Conservation (phyloP, 2,888 invertebrate species). For the Pimpla rufipes region DNA sequence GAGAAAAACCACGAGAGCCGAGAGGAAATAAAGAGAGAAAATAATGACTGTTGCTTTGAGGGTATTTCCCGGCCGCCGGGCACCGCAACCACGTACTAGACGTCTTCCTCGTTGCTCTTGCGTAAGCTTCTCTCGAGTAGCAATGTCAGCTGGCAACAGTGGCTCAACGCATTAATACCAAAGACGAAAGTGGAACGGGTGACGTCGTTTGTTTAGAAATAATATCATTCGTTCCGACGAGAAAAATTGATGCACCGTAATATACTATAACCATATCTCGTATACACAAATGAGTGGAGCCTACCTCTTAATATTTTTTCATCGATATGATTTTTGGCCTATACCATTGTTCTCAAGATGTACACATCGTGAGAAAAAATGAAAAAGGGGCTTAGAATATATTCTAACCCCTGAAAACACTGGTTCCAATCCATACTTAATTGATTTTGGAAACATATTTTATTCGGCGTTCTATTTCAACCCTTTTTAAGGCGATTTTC, state of each 20-base stretch:
- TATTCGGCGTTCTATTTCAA: too few species aligned
- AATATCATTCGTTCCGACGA: not conserved
- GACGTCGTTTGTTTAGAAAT: not conserved
- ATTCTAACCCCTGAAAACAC: too few species aligned
- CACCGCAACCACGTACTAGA: slow-evolving; percentile 14
- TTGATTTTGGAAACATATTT: too few species aligned
- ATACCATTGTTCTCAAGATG: too few species aligned
- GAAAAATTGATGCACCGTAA: not conserved
- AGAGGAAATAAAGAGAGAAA: slow-evolving; percentile 28
- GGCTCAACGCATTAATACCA: not conserved
- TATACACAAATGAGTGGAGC: too few species aligned
- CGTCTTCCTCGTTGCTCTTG: slow-evolving; percentile 34
- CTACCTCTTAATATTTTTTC: too few species aligned
- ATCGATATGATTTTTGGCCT: too few species aligned
- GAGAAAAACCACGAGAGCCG: not conserved
- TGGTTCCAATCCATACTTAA: too few species aligned
- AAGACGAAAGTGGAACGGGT: not conserved
- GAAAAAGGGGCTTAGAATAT: too few species aligned
- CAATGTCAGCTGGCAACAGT: slow-evolving; percentile 9
- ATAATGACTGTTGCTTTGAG: slow-evolving; percentile 40
- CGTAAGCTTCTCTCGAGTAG: not conserved
- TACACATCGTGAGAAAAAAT: too few species aligned
- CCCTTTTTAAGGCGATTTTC: too few species aligned
- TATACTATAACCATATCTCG: too few species aligned
- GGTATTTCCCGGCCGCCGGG: slow-evolving; percentile 24